A percentile compares a stretch with the other conserved stretches of the same genome.
Conservation (phyloP, 2,888 invertebrate species). For the Morpho achilles region DNA sequence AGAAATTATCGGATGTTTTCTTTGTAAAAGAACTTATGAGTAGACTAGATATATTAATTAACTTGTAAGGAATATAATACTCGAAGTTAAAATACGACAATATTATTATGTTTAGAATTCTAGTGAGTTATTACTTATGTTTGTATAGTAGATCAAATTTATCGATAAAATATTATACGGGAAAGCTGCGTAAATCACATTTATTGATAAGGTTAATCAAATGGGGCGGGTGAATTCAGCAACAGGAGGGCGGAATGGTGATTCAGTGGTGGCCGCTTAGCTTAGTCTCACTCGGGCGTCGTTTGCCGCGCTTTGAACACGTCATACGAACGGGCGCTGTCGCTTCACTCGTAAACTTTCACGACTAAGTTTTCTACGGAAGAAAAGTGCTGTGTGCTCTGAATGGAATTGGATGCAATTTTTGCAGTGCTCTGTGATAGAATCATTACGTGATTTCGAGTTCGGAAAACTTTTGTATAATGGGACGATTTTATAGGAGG, state of each 20-base stretch:
- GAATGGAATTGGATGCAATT: slow-evolving; percentile 24
- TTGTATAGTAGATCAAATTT: slow-evolving; percentile 2
- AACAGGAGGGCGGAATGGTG: slow-evolving; percentile 43
- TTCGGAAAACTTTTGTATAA: slow-evolving; percentile 16
- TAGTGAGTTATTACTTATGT: no score
- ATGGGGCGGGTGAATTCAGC: slow-evolving; percentile 28
- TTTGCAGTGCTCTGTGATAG: slow-evolving; percentile 25
- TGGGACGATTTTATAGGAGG: slow-evolving; percentile 10
- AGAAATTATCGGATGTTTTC: no score
- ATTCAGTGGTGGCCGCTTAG: neutral
- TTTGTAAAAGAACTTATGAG: no score
- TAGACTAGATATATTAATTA: no score
- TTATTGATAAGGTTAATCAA: slow-evolving; percentile 23
- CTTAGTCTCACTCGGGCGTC: slow-evolving; percentile 22
- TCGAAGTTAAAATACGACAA: no score
- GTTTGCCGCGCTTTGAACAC: slow-evolving; percentile 16
- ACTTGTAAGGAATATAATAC: neutral
- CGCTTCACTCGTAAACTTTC: slow-evolving; percentile 21
- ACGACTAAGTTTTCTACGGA: slow-evolving; percentile 18
- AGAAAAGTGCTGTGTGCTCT: slow-evolving; percentile 22
- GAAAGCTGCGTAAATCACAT: slow-evolving; percentile 17
- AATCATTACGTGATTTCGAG: slow-evolving; percentile 15
- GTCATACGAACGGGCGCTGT: slow-evolving; percentile 6
- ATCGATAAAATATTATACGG: slow-evolving; percentile 7
- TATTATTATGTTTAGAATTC: no score